phyloP scores from a whole-genome alignment of 2,888 invertebrate species.

The Oxycera nigricornis region DNA sequence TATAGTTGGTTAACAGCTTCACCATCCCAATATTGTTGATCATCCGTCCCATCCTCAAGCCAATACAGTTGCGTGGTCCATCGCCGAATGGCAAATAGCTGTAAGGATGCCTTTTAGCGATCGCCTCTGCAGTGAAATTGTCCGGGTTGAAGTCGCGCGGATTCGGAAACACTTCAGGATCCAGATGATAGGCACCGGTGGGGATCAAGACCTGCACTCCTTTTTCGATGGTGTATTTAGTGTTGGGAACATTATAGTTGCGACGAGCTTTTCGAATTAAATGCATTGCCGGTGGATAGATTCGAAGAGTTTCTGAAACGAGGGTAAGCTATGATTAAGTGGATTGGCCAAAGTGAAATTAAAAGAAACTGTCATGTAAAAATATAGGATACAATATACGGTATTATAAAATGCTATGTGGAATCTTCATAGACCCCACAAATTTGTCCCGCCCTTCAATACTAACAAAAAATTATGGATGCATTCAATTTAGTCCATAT shows the following conservation, averaged over 20 bases:
- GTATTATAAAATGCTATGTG: no score
- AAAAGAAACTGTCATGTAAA: no score
- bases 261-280: background rate
- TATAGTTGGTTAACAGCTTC: slow-evolving; percentile 1
- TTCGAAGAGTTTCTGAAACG: slow-evolving; percentile 10
- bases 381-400: no score
- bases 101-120: slow-evolving; percentile 52
- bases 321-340: background rate
- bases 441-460: no score
- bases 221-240: slow-evolving; percentile 61
- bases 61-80: slow-evolving; percentile 40
- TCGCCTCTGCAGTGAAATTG: slow-evolving; percentile 64
- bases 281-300: slow-evolving; percentile 11
- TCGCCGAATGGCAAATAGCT: slow-evolving; percentile 40
- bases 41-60: background rate
- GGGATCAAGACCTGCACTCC: slow-evolving; percentile 64
- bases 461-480: no score
- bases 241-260: slow-evolving; percentile 49
- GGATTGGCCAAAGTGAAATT: background rate
- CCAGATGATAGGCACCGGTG: slow-evolving; percentile 65
- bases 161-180: slow-evolving; percentile 65
- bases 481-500: no score
- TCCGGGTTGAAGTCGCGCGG: slow-evolving; percentile 68
- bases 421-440: no score
- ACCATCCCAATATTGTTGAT: slow-evolving; percentile 1